Conservation (phyloP, 2,797 vertebrate genomes). For the Spea hammondii region DNA sequence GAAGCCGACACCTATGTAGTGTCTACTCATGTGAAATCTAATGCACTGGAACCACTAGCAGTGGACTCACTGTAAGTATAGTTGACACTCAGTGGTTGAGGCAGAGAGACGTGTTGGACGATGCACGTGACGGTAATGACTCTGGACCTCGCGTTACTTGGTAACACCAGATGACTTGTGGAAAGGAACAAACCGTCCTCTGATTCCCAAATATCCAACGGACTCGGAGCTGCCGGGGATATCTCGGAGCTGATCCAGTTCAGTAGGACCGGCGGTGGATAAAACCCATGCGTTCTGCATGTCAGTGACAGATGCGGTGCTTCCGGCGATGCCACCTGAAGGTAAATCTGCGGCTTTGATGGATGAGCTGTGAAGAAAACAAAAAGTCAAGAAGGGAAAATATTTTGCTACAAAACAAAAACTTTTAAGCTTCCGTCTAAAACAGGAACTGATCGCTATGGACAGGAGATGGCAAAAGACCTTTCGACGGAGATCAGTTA, state of each 20-base stretch:
- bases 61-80: conserved; percentile 34
- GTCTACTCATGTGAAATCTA: neutral
- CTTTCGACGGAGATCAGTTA: no score
- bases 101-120: conserved; percentile 19
- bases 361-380: conserved; percentile 16
- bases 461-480: no score
- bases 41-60: no score
- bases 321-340: neutral
- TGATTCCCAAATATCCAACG: conserved; percentile 27
- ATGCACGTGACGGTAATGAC: conserved; percentile 8
- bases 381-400: neutral
- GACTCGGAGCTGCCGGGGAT: neutral
- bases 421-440: no score
- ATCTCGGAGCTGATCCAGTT: conserved; percentile 8
- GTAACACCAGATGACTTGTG: conserved; percentile 4
- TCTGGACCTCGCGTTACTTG: neutral
- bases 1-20: no score
- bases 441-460: neutral
- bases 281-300: conserved; percentile 29
- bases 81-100: neutral
- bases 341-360: conserved; percentile 33
- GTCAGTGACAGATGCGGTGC: neutral
- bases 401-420: no score
- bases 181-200: conserved; percentile 1
- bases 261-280: conserved; percentile 11